These are phyloP conservation scores for Operophtera brumata DNA, from an alignment of 2,888 invertebrate species.

Conservation along the genomic window DNA sequence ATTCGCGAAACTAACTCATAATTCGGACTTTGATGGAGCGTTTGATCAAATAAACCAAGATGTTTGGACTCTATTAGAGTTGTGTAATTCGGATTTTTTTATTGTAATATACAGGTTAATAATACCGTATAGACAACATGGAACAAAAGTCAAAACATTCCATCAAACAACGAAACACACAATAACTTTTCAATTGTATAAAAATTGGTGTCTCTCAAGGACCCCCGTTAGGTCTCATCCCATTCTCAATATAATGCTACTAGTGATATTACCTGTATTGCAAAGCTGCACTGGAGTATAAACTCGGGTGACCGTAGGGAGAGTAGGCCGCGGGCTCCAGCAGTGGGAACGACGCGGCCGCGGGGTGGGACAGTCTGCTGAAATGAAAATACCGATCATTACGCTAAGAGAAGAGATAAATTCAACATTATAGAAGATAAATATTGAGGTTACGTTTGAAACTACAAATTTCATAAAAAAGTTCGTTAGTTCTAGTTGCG, in stretches of 20 bases:
- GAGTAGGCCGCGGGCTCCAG: slow-evolving; percentile 74
- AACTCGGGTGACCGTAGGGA: slow-evolving; percentile 74
- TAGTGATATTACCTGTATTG: slow-evolving; percentile 65
- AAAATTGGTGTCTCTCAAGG: neutral
- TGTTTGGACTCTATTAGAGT: neutral
- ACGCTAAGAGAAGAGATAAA: neutral
- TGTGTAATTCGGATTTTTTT: too few relatives aligned
- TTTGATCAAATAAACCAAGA: neutral
- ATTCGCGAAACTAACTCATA: neutral
- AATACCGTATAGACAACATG: neutral
- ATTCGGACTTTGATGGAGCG: neutral
- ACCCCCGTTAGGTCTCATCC: neutral
- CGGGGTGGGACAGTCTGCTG: slow-evolving; percentile 77
- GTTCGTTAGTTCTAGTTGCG: too few relatives aligned
- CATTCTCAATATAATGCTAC: neutral
- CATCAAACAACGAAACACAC: neutral
- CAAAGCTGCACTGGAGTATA: slow-evolving; percentile 79
- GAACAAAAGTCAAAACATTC: neutral
- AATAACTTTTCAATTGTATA: too few relatives aligned
- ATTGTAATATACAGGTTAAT: too few relatives aligned
- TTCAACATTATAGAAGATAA: neutral
- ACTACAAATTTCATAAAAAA: too few relatives aligned
- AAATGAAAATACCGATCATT: neutral
- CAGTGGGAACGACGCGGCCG: slow-evolving; percentile 70
- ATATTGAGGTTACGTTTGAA: too few relatives aligned